Evolutionary conservation across 1,140 invertebrate species (phyloP).

Genomic region (Lasaia peninsularis): DNA sequence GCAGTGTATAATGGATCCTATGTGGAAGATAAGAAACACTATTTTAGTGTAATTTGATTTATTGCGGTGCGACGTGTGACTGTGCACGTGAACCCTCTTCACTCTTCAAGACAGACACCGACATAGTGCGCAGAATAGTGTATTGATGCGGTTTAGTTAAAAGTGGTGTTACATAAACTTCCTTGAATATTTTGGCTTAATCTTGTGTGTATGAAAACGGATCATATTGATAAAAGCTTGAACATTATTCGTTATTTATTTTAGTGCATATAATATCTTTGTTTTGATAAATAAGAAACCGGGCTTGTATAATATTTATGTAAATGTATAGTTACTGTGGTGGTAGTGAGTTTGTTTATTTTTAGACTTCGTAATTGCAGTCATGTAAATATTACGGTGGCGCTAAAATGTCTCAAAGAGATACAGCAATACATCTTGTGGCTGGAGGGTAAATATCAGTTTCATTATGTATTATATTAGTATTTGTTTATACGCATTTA

Average conservation of each 20-base stretch:
- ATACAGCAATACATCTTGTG: conserved; percentile 90
- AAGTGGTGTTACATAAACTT: conserved; percentile 9
- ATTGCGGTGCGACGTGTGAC: conserved; percentile 29
- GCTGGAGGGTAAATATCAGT: conserved; percentile 85
- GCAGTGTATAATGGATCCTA: background rate
- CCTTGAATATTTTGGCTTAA: background rate
- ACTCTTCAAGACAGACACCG: background rate
- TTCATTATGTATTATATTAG: background rate
- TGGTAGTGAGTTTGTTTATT: conserved; percentile 74
- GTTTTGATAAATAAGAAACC: background rate
- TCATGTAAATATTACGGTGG: conserved; percentile 67
- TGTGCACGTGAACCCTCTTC: conserved; percentile 35
- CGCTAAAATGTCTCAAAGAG: conserved; percentile 83
- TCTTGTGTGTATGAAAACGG: background rate
- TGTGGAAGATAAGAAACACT: background rate
- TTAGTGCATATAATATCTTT: background rate
- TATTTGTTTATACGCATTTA: background rate
- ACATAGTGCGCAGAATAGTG: conserved; percentile 7
- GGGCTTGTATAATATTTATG: conserved; percentile 22
- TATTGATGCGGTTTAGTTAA: conserved; percentile 5
- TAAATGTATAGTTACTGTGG: conserved; percentile 40
- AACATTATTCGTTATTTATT: background rate
- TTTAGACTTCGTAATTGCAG: conserved; percentile 69
- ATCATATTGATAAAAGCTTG: background rate
- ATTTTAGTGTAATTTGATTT: background rate